phyloP scores from a whole-genome alignment of 64 coral and sea anemone genomes.

The Actinia equina region DNA sequence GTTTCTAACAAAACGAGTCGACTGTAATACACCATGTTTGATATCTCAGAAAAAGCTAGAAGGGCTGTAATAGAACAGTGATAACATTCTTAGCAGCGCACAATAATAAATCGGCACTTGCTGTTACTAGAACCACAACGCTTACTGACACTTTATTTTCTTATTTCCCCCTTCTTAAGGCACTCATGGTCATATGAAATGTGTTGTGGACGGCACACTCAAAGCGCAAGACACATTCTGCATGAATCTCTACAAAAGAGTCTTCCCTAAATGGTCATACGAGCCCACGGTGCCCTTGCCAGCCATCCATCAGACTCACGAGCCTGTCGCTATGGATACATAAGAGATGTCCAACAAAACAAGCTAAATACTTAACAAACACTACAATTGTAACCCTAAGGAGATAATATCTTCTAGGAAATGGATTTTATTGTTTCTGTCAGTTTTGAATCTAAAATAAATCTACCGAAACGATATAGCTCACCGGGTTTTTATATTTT shows the following conservation, averaged over 20 bases:
- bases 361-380: background rate
- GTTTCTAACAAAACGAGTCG: too few species aligned
- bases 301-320: constrained; percentile 23
- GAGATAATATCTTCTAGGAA: background rate
- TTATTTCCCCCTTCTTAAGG: constrained; percentile 31
- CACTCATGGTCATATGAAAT: constrained; percentile 99
- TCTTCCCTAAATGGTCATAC: constrained; percentile 98
- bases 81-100: too few species aligned
- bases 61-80: too few species aligned
- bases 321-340: constrained; percentile 57
- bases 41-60: too few species aligned
- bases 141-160: background rate
- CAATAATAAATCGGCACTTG: too few species aligned
- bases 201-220: constrained; percentile 76
- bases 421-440: background rate
- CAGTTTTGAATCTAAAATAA: background rate
- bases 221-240: constrained; percentile 96
- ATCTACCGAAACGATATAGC: background rate
- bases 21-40: too few species aligned
- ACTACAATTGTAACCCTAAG: background rate
- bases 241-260: constrained; percentile 95
- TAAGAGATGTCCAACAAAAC: background rate
- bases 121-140: too few species aligned
- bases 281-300: constrained; percentile 42
- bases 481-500: too few species aligned